These are phyloP conservation scores for Chaitophorus viminalis DNA, from an alignment of 2,888 invertebrate genomes.

Conservation along the genomic window DNA sequence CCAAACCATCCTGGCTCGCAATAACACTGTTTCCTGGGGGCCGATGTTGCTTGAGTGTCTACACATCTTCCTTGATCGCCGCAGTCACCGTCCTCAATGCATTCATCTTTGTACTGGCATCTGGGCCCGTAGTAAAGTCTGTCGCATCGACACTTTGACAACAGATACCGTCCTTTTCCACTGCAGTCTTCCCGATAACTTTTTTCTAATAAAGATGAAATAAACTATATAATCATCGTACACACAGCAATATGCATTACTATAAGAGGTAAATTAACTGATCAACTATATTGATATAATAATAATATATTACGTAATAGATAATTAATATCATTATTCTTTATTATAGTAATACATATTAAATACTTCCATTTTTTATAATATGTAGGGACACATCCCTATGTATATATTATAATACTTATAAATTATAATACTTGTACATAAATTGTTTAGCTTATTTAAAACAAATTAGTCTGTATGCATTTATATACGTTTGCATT, in stretches of 20 bases:
- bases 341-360: too few relatives aligned
- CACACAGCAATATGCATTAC: not conserved
- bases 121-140: slow-evolving; percentile 81
- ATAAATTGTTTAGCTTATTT: too few relatives aligned
- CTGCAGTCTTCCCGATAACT: slow-evolving; percentile 86
- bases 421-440: too few relatives aligned
- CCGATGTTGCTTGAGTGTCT: slow-evolving; percentile 81
- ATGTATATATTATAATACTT: too few relatives aligned
- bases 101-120: slow-evolving; percentile 92
- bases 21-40: slow-evolving; percentile 87
- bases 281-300: too few relatives aligned
- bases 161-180: slow-evolving; percentile 82
- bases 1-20: slow-evolving; percentile 92
- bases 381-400: too few relatives aligned
- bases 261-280: not conserved
- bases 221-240: slow-evolving; percentile 32
- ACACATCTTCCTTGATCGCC: slow-evolving; percentile 87
- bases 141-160: slow-evolving; percentile 83
- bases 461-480: too few relatives aligned
- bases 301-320: too few relatives aligned
- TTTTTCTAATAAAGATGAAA: slow-evolving; percentile 71
- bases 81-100: slow-evolving; percentile 85
- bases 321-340: too few relatives aligned
- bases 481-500: too few relatives aligned
- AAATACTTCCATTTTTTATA: too few relatives aligned